Evolutionary conservation across 2,797 vertebrate species (phyloP).

Genomic region (Garrulus glandarius): DNA sequence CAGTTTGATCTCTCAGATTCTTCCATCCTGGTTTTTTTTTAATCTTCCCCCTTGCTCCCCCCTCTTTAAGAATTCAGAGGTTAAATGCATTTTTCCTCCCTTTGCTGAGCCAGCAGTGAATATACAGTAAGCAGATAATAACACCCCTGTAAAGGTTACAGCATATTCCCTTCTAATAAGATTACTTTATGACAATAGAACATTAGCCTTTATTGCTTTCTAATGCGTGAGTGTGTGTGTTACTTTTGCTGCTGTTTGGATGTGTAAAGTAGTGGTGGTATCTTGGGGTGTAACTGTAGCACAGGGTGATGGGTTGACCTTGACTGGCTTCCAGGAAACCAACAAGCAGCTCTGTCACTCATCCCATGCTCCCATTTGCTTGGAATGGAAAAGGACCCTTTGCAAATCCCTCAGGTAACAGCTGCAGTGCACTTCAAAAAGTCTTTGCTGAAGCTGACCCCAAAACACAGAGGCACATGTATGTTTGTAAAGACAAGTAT

Average conservation of each 20-base stretch:
- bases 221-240: accelerated
- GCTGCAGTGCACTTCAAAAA: not conserved
- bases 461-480: not conserved
- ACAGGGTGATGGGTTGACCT: not conserved
- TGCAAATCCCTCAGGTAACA: accelerated
- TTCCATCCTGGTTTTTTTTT: not conserved
- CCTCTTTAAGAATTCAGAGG: not conserved
- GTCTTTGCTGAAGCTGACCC: not conserved
- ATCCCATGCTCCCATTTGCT: accelerated
- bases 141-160: not conserved
- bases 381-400: not conserved
- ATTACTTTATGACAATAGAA: not conserved
- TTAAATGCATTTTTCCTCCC: not conserved
- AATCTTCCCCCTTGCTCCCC: accelerated
- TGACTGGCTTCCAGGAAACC: not conserved
- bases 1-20: not conserved
- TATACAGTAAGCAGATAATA: not conserved
- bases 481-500: not conserved
- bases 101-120: not conserved
- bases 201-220: not conserved
- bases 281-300: not conserved
- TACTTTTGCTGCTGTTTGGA: not conserved
- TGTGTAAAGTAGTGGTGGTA: not conserved
- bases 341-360: not conserved
- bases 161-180: not conserved